Evolutionary conservation across 2,113 vertebrate genomes (phyloP).

Genomic region (Mus musculus): GRCm39 chr10:52244501-52245000

Average conservation of each 20-base stretch:
- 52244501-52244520: not conserved
- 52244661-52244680: not conserved
- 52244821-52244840: conserved; percentile 13
- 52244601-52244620: not conserved
- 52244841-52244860: not conserved
- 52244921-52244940: conserved; percentile 70
- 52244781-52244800: conserved; percentile 51
- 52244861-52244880: not conserved
- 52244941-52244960: conserved; percentile 93
- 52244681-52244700: conserved; percentile 28
- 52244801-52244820: conserved; percentile 40
- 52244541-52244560: not conserved
- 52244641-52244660: not conserved
- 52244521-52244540: not conserved
- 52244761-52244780: not conserved
- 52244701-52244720: conserved; percentile 50
- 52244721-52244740: conserved; percentile 14
- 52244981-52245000: not conserved
- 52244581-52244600: not conserved
- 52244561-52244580: not conserved
- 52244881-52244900: not conserved
- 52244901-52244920: not conserved
- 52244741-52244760: not conserved
- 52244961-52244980: conserved; percentile 94
- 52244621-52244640: not conserved